Base-by-base conservation (phyloP, 1,140 invertebrate species). In the Drosophila repletoides region DNA sequence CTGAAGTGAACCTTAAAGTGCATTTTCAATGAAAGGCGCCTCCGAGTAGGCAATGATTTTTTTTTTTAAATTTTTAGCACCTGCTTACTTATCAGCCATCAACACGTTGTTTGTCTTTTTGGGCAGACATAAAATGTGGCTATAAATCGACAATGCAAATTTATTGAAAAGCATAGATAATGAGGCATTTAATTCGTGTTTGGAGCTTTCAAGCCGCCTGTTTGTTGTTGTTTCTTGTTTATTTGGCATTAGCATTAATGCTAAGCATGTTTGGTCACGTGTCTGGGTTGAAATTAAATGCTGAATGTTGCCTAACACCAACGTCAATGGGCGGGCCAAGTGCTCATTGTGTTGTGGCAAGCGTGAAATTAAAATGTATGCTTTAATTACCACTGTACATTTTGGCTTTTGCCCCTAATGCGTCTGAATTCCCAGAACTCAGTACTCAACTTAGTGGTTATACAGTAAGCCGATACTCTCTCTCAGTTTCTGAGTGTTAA, bases 361-460 rank as follows among this genome's bases (percentile, higher is more conserved):
- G 68, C 77, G 77, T 81, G 72, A 83, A 81, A 81, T 81, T 73
- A 46, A 81, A 81, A 81, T 76, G 73, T 73, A 83, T 83, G 63
- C 72, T 73, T 61, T 81, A 81, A 81, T 81, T 81, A 76, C 67
- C 55, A 69, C 38, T 34, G 61, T 64, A 65, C 53, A 46, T 34
- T 83, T 83, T 49, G 4, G 21, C 15, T 14, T 7, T 12, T 7
- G n/a, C 21, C 9, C 26, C 45, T 41, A 48, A 56, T 40, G 15
- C 3, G 6, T 17, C 15, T 2, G 10, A 2, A 5, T 9, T 17
- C n/a, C 15, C 6, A 0, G n/a, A n/a, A n/a, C n/a, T n/a, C n/a
- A n/a, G n/a, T n/a, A n/a, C n/a, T n/a, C n/a, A n/a, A n/a, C 34
- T 5, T 14, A 14, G 41, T 45, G 22, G 7, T 5, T 15, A 14